Conservation (phyloP, 1,140 invertebrate species). For the Melipona quadrifasciata region DNA sequence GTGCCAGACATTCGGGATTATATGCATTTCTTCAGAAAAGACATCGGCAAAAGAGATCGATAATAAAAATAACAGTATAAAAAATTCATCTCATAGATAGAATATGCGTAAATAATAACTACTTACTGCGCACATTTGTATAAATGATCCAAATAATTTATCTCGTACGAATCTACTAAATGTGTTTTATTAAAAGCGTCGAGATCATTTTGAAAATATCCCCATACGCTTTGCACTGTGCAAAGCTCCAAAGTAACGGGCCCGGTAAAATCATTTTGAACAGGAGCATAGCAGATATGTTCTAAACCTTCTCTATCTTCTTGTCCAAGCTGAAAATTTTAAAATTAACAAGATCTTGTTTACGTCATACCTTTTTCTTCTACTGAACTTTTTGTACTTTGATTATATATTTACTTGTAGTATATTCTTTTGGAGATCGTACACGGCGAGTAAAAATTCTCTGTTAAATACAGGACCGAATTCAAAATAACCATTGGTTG, state of each 20-base stretch:
- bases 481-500: constrained; percentile 67
- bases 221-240: constrained; percentile 89
- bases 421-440: constrained; percentile 85
- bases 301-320: constrained; percentile 83
- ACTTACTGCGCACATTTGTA: constrained; percentile 80
- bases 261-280: constrained; percentile 85
- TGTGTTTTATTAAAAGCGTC: constrained; percentile 77
- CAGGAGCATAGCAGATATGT: constrained; percentile 92
- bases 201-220: constrained; percentile 89
- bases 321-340: constrained; percentile 74
- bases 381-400: no score
- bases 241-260: constrained; percentile 85
- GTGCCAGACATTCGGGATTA: constrained; percentile 87
- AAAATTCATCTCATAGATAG: background rate
- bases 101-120: background rate
- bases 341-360: background rate
- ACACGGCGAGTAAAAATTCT: constrained; percentile 86
- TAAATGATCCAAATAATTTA: constrained; percentile 81
- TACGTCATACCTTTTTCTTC: background rate
- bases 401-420: constrained; percentile 72
- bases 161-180: constrained; percentile 2
- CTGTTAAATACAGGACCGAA: constrained; percentile 88
- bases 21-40: constrained; percentile 82
- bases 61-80: background rate
- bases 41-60: background rate